These are phyloP conservation scores for Sarcophilus harrisii DNA, from an alignment of 2,797 vertebrate species.

Conservation along the genomic window DNA sequence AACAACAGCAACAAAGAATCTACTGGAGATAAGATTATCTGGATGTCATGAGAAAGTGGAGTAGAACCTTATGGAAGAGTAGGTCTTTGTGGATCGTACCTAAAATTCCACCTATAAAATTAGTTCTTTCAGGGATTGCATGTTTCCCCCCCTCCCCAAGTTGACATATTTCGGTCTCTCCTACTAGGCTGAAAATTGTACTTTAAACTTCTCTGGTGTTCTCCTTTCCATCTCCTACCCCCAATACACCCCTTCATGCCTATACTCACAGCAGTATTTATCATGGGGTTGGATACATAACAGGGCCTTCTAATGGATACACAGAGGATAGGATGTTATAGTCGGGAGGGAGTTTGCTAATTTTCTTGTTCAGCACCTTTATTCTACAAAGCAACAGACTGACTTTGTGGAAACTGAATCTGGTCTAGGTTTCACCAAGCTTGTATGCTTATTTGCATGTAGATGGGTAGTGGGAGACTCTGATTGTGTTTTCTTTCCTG, in stretches of 20 bases:
- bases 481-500: no score
- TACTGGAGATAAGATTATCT: background rate
- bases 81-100: background rate
- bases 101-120: background rate
- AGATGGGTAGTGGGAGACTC: background rate
- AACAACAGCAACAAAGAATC: background rate
- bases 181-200: background rate
- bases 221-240: background rate
- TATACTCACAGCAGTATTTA: background rate
- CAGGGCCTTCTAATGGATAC: background rate
- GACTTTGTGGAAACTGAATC: background rate
- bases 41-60: background rate
- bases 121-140: background rate
- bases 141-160: background rate
- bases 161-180: background rate
- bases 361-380: background rate
- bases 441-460: background rate
- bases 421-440: background rate
- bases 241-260: background rate
- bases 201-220: background rate
- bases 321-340: background rate
- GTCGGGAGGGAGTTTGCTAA: background rate
- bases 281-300: background rate
- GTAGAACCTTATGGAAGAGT: background rate
- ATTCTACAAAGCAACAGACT: background rate